These are phyloP conservation scores for Drosophila nannoptera DNA, from an alignment of 1,140 invertebrate species.

Conservation along the genomic window DNA sequence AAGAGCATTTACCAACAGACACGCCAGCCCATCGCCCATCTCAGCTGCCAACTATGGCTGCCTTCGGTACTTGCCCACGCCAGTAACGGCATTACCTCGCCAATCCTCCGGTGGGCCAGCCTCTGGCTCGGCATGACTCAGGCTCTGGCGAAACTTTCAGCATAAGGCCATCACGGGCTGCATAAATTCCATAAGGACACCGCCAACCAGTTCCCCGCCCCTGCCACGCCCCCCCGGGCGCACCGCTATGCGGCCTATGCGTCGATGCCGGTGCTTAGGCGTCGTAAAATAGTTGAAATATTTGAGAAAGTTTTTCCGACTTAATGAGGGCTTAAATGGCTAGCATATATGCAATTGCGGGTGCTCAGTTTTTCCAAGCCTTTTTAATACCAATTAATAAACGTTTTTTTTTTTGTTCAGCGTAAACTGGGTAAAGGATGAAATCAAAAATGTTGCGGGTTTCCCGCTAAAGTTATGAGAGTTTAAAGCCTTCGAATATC, in stretches of 20 bases:
- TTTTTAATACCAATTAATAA: slow-evolving; percentile 1
- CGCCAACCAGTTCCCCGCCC: slow-evolving; percentile 21
- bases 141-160: slow-evolving; percentile 47
- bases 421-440: neutral
- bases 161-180: slow-evolving; percentile 39
- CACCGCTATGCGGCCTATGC: slow-evolving; percentile 6
- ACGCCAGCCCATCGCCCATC: slow-evolving; percentile 21
- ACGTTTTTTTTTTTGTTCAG: neutral
- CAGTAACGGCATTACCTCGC: slow-evolving; percentile 8
- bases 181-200: slow-evolving; percentile 53
- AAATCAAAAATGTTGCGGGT: slow-evolving; percentile 3
- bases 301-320: slow-evolving; percentile 50
- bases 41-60: neutral
- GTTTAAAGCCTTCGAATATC: neutral
- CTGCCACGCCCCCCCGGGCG: neutral
- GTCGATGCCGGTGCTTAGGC: slow-evolving; percentile 45
- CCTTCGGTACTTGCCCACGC: neutral
- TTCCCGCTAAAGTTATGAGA: neutral
- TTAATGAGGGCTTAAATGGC: slow-evolving; percentile 61
- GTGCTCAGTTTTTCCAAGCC: slow-evolving; percentile 2
- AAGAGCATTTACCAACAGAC: slow-evolving; percentile 42
- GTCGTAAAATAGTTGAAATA: slow-evolving; percentile 62
- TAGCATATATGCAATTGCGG: slow-evolving; percentile 47
- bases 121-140: slow-evolving; percentile 18
- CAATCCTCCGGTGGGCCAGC: slow-evolving; percentile 6